Evolutionary conservation across 1,140 invertebrate species (phyloP), one percentile per base, ranked within the genome.

Genomic region (Drosophila cardini): DNA sequence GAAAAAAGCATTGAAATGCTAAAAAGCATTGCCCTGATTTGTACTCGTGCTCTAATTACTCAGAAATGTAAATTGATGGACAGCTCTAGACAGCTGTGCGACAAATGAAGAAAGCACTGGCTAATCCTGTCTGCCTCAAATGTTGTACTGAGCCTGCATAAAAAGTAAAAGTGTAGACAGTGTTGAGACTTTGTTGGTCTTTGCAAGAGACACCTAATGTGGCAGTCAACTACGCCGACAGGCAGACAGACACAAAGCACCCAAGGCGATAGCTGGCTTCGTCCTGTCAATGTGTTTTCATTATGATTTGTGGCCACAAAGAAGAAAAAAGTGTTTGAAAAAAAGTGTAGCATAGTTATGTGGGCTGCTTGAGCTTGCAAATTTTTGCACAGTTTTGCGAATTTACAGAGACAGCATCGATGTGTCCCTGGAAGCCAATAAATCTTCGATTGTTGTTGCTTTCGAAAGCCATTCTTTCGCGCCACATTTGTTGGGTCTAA

Each of bases 401-500:
- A 80, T 61, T 36, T 32, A 21, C 30, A 15, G 43, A 65, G 64
- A 26, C 16, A 15, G 18, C 6, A 13, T 53, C 32, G 32, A 18
- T 36, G 30, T 7, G 9, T 38, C 79, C 70, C 71, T 32, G 46
- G 64, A 72, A 57, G 63, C 62, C 55, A 64, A 83, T 84, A 84
- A 84, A 84, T 80, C 81, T 80, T 83, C 80, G 45, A 84, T 80
- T 84, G 76, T 84, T 84, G 36, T 43, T 53, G 21, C 63, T 32
- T 53, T 60, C 32, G n/a, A 56, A 55, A 60, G 53, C 57, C 61
- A 63, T 38, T 32, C 45, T 58, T 71, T 71, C 30, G 74, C 65
- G 83, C 75, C 82, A 82, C 82, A 86, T 87, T 86, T 76, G 62
- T 62, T 63, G 76, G 76, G 76, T 65, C 72, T 86, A 86, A 86